Base-by-base conservation (phyloP, 2,797 vertebrate genomes). In the Myripristis jacobus region DNA sequence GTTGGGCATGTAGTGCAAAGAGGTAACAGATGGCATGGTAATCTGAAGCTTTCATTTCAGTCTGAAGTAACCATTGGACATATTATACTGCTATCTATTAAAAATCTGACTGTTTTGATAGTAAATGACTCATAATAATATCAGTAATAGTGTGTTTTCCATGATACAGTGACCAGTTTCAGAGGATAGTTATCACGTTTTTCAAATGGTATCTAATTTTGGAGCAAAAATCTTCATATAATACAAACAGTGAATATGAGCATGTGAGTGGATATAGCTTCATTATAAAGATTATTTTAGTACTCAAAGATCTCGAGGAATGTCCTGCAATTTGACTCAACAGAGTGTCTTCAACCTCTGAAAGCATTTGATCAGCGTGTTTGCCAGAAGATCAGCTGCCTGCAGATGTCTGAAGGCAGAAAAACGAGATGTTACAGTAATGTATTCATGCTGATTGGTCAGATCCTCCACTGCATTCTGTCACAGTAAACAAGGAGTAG, bases 291-390 rank as follows among this genome's bases (percentile, higher is more conserved):
- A 74, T 64, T 9, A 73, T 75, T 21, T 15, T 54, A 58, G 29
- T 48, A 10, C 64, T 36, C 22, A 68, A 54, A 75, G 9, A 13
- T 25, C n/a, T 21, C 50, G 9, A 25, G 34, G 21, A 64, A 6
- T 66, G 24, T 61, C 67, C 27, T 47, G 31, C 38, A 53, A 24
- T 38, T 31, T 25, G 5, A 64, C 60, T 61, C n/a, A n/a, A 48
- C 27, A 68, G 15, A 34, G 19, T 31, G 24, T 46, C 18, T 57
- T n/a, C 19, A 25, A 41, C 38, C 52, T 70, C 48, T 56, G 5
- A 46, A 57, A 61, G 6, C 13, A 21, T 60, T 65, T 25, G 15
- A 41, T 73, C 8, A 25, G n/a, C 16, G 51, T 22, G 15, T 29
- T 53, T 53, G 51, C 25, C 24, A 53, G n/a, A 18, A 25, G 9